Evolutionary conservation across 2,113 vertebrate species (phyloP).

Genomic region (Amazona guildingii): DNA sequence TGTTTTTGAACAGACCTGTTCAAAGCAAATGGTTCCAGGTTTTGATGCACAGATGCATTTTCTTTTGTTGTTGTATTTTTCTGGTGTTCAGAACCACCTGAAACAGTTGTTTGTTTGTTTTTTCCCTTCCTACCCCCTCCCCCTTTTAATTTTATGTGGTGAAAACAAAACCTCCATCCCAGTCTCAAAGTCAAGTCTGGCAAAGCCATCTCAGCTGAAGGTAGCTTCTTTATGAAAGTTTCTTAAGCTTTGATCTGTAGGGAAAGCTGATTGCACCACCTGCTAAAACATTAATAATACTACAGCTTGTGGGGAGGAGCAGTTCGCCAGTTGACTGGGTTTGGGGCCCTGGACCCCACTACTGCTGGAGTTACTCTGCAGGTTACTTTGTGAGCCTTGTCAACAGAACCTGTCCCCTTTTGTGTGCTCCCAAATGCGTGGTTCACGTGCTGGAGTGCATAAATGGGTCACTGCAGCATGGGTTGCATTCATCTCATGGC

Average conservation of each 20-base stretch:
- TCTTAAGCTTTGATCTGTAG: not conserved
- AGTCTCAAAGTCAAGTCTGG: not conserved
- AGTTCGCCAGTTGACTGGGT: not conserved
- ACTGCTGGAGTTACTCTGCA: not conserved
- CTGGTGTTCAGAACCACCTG: not conserved
- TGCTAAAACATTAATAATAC: not conserved
- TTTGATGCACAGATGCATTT: not conserved
- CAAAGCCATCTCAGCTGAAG: not conserved
- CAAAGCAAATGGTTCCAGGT: not conserved
- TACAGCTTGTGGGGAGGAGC: not conserved
- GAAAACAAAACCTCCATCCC: not conserved
- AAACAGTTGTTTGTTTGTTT: not conserved
- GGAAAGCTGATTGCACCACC: not conserved
- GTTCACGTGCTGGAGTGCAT: fast-evolving
- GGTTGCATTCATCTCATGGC: not conserved
- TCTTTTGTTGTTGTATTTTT: not conserved
- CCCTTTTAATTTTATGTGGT: not conserved
- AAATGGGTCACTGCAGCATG: fast-evolving
- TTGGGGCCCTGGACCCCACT: not conserved
- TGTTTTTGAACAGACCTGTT: not conserved
- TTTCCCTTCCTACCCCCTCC: fast-evolving
- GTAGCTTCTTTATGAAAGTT: not conserved
- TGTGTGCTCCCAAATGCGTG: fast-evolving
- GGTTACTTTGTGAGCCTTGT: not conserved
- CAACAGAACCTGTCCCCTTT: not conserved